These are phyloP conservation scores for Macropis europaea DNA, from an alignment of 2,888 invertebrate species.

Conservation along the genomic window DNA sequence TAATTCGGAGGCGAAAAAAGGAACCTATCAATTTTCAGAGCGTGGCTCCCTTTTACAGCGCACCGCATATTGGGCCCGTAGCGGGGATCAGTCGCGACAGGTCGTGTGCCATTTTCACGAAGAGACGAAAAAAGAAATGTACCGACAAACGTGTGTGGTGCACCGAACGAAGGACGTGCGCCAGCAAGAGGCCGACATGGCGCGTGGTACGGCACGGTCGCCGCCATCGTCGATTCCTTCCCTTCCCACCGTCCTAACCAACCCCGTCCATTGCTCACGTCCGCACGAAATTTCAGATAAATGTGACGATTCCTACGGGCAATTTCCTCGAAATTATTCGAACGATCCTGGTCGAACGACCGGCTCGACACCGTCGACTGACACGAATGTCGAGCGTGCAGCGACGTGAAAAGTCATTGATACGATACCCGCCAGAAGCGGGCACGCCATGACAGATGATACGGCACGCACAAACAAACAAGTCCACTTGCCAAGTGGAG, in stretches of 20 bases:
- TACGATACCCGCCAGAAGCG: constrained; percentile 53
- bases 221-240: constrained; percentile 71
- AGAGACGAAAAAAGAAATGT: constrained; percentile 40
- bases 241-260: constrained; percentile 43
- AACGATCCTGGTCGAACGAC: neutral
- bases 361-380: constrained; percentile 6
- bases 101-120: constrained; percentile 53
- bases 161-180: constrained; percentile 67
- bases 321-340: constrained; percentile 7
- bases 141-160: constrained; percentile 35
- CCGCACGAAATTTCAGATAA: constrained; percentile 10
- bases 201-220: constrained; percentile 75
- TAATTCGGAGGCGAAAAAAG: neutral
- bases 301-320: neutral
- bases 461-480: constrained; percentile 73
- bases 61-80: constrained; percentile 3
- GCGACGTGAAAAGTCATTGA: constrained; percentile 27
- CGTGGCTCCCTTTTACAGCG: constrained; percentile 22
- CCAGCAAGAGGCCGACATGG: constrained; percentile 72
- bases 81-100: constrained; percentile 36
- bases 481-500: constrained; percentile 66
- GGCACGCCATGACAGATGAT: constrained; percentile 77
- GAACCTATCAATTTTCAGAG: constrained; percentile 26
- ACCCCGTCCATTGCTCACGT: constrained; percentile 35
- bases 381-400: constrained; percentile 12